phyloP scores from a whole-genome alignment of 2,797 vertebrate genomes.

The Alauda arvensis region DNA sequence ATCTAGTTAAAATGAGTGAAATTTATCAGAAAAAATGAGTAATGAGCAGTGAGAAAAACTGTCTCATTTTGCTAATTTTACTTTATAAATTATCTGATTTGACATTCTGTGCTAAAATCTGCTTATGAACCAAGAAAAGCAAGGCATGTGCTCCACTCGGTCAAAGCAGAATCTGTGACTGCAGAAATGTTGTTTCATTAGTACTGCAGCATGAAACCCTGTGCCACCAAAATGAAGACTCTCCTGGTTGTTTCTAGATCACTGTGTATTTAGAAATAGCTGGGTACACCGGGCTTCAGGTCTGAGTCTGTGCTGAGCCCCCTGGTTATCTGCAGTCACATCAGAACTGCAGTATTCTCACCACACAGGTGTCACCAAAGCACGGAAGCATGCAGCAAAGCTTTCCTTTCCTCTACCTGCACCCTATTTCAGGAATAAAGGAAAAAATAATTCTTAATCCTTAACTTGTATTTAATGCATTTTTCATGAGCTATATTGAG shows the following conservation, averaged over 20 bases:
- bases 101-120: conserved; percentile 35
- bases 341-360: neutral
- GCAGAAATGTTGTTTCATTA: neutral
- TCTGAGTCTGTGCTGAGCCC: neutral
- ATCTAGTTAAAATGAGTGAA: conserved; percentile 37
- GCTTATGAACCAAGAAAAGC: conserved; percentile 29
- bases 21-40: conserved; percentile 63
- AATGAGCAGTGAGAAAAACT: conserved; percentile 37
- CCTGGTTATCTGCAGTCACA: neutral
- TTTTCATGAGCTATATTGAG: neutral
- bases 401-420: neutral
- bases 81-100: conserved; percentile 58
- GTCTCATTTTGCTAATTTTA: conserved; percentile 50
- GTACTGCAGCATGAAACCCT: neutral
- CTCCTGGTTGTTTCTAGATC: neutral
- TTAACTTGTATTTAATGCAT: neutral
- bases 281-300: neutral
- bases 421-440: neutral
- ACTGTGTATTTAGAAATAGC: neutral
- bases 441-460: neutral
- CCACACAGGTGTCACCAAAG: neutral
- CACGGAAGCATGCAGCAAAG: neutral
- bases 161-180: neutral
- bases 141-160: neutral
- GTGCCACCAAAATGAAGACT: neutral